Conservation (phyloP, 2,888 invertebrate genomes). For the Mellilla xanthometata region DNA sequence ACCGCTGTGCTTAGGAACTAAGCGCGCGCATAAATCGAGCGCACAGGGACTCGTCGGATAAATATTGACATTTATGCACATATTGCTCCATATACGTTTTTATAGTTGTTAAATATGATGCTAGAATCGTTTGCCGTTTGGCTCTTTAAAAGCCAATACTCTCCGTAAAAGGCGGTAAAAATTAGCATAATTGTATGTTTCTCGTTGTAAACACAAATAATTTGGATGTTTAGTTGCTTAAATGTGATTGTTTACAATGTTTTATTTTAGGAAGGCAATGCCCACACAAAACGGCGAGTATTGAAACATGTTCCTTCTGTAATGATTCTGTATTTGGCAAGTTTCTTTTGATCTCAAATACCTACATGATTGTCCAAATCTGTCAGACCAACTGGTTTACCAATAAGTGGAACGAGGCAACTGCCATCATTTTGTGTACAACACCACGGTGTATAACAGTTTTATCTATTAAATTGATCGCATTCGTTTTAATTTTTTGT, state of each 20-base stretch:
- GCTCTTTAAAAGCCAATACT: slow-evolving; percentile 58
- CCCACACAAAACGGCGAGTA: slow-evolving; percentile 27
- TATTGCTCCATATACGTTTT: slow-evolving; percentile 81
- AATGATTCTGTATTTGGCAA: background rate
- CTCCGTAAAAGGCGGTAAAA: slow-evolving; percentile 69
- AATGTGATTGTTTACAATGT: slow-evolving; percentile 59
- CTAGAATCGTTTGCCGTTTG: slow-evolving; percentile 61
- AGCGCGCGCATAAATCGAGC: slow-evolving; percentile 64
- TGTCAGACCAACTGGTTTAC: too few species aligned
- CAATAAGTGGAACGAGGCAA: too few species aligned
- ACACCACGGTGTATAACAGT: too few species aligned
- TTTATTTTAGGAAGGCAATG: slow-evolving; percentile 48
- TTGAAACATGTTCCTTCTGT: background rate
- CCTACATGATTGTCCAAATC: background rate
- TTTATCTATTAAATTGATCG: too few species aligned
- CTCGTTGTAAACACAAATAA: slow-evolving; percentile 66
- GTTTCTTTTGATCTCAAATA: background rate
- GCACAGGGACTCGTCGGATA: slow-evolving; percentile 47
- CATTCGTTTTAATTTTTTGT: too few species aligned
- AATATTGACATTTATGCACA: slow-evolving; percentile 81
- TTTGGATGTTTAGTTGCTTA: slow-evolving; percentile 59
- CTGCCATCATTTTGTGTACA: too few species aligned
- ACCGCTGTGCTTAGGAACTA: slow-evolving; percentile 57
- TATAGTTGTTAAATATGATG: slow-evolving; percentile 79
- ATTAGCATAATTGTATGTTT: slow-evolving; percentile 78